These are phyloP conservation scores for Amorpha juglandis DNA, from an alignment of 2,888 invertebrate genomes.

Conservation along the genomic window DNA sequence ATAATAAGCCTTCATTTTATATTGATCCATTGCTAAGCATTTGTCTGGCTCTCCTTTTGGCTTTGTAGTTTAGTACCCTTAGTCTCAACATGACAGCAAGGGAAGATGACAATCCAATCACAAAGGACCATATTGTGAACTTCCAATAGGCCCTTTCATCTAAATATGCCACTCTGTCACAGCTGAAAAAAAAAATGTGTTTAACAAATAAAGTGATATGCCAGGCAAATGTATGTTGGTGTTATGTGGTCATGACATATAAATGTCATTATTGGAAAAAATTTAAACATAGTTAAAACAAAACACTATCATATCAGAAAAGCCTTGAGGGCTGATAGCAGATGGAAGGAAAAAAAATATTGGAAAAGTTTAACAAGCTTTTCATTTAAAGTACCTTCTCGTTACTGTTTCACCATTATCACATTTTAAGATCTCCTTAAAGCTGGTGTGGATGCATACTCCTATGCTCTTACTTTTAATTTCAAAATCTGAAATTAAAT, in stretches of 20 bases:
- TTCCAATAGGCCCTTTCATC: slow-evolving; percentile 94
- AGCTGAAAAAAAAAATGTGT: slow-evolving; percentile 82
- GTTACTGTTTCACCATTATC: slow-evolving; percentile 91
- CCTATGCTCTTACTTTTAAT: slow-evolving; percentile 92
- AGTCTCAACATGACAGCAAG: slow-evolving; percentile 86
- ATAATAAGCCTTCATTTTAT: slow-evolving; percentile 34
- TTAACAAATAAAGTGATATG: background rate
- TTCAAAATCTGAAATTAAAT: slow-evolving; percentile 87
- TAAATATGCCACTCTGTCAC: slow-evolving; percentile 92
- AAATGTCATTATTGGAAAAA: no score
- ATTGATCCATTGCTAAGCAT: slow-evolving; percentile 87
- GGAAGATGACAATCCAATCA: slow-evolving; percentile 86
- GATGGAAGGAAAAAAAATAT: no score
- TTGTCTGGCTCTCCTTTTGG: slow-evolving; percentile 88
- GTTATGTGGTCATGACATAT: no score
- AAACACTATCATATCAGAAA: no score
- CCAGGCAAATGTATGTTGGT: no score
- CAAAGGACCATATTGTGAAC: slow-evolving; percentile 89
- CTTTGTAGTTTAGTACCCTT: slow-evolving; percentile 86
- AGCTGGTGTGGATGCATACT: slow-evolving; percentile 92
- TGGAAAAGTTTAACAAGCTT: no score
- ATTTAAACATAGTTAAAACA: no score
- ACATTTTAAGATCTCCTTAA: slow-evolving; percentile 92
- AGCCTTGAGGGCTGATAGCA: no score
- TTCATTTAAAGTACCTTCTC: slow-evolving; percentile 84